phyloP scores from a whole-genome alignment of 2,113 vertebrate species.

The Oceanodroma tethys region DNA sequence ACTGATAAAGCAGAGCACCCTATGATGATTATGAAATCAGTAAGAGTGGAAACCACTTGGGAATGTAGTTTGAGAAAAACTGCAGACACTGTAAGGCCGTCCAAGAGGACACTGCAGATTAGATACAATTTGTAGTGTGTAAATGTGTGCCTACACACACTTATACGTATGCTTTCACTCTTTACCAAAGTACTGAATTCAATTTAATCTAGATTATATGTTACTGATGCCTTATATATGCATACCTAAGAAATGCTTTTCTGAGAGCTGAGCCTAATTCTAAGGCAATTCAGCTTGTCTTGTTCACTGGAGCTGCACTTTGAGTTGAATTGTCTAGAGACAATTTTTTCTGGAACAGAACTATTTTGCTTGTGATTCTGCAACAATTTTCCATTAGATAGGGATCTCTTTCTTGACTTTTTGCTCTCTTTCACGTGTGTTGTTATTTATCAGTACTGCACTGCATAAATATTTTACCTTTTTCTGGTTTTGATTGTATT shows the following conservation, averaged over 20 bases:
- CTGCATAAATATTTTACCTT: not conserved
- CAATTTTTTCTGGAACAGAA: not conserved
- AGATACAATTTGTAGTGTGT: not conserved
- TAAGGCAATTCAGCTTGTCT: not conserved
- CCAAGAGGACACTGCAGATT: not conserved
- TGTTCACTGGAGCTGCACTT: not conserved
- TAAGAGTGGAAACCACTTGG: not conserved
- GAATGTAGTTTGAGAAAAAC: not conserved
- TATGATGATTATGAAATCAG: not conserved
- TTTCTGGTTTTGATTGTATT: not conserved
- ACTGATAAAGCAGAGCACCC: not conserved
- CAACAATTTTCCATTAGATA: not conserved
- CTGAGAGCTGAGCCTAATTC: not conserved
- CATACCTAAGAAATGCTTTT: not conserved
- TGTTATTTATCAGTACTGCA: conserved; percentile 10
- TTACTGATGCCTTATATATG: not conserved
- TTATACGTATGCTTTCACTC: not conserved
- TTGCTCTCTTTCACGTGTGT: not conserved
- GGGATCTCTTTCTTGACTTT: not conserved
- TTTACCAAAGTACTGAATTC: not conserved
- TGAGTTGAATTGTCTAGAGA: not conserved
- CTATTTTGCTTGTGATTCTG: conserved; percentile 7
- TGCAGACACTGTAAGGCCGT: not conserved
- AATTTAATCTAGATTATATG: not conserved
- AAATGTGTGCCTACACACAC: not conserved